Conservation (phyloP, 2,888 invertebrate species). For the Heteropelma amictum region DNA sequence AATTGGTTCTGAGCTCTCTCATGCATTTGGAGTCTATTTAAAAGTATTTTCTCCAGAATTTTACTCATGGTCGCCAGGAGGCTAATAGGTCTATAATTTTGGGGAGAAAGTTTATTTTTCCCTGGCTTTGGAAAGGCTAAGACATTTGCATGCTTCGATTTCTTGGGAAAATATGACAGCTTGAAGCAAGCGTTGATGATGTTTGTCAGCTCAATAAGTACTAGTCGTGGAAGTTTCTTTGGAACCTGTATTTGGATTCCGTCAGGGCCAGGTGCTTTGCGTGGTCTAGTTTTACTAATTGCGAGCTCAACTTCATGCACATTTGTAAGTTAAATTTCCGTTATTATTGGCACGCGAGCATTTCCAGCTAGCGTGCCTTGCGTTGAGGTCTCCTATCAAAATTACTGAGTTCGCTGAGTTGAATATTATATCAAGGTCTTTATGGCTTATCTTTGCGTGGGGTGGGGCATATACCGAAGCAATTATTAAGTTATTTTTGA, state of each 20-base stretch:
- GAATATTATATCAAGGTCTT: neutral
- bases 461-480: neutral
- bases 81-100: conserved; percentile 24
- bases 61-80: conserved; percentile 55
- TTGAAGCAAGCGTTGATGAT: neutral
- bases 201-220: conserved; percentile 5
- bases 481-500: neutral
- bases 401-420: neutral
- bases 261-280: conserved; percentile 27
- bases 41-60: conserved; percentile 56
- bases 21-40: conserved; percentile 43
- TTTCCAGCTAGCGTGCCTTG: neutral
- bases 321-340: neutral
- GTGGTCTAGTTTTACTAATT: neutral
- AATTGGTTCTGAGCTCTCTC: conserved; percentile 39
- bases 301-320: neutral
- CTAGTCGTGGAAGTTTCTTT: conserved; percentile 26
- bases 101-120: conserved; percentile 41
- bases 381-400: neutral
- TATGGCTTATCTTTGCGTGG: neutral
- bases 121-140: conserved; percentile 58
- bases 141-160: conserved; percentile 46
- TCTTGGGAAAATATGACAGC: conserved; percentile 44
- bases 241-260: conserved; percentile 29
- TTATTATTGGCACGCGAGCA: neutral